Conservation (phyloP, 2,113 vertebrate species). For the Oxygymnocypris stewartii region DNA sequence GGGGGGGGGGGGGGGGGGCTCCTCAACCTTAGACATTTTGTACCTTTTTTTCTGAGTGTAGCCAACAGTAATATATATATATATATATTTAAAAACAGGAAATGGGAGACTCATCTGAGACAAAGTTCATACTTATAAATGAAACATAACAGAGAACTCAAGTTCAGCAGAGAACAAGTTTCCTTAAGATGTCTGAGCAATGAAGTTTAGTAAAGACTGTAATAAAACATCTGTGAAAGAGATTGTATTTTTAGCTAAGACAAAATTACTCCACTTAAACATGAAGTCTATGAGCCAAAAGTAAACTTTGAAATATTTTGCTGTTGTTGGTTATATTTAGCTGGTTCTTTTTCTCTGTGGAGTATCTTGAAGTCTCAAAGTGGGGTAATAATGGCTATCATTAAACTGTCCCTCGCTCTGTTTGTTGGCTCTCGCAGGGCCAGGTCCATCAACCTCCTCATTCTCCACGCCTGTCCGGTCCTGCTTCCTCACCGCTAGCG, state of each 20-base stretch:
- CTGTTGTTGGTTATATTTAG: neutral
- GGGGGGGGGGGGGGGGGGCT: too few species aligned
- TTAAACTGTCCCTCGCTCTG: conserved; percentile 33
- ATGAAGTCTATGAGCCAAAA: neutral
- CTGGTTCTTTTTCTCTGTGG: neutral
- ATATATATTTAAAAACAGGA: too few species aligned
- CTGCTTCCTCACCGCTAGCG: conserved; percentile 38
- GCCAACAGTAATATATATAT: too few species aligned
- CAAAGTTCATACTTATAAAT: neutral
- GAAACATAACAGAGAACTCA: neutral
- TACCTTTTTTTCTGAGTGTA: too few species aligned
- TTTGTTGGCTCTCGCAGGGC: neutral
- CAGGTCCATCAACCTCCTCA: conserved; percentile 38
- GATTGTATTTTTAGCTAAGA: neutral
- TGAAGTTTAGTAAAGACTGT: neutral
- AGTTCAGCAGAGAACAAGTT: too few species aligned
- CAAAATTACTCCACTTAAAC: neutral
- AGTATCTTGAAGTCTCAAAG: conserved; percentile 31
- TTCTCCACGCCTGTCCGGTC: conserved; percentile 51
- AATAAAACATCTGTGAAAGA: neutral
- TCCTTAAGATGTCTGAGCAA: neutral
- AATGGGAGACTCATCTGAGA: neutral
- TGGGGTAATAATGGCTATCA: conserved; percentile 41
- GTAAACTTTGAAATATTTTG: neutral
- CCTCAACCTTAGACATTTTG: too few species aligned